Percentiles rank a stretch among this genome's conserved stretches.
These are phyloP conservation scores for Burhinus oedicnemus DNA, from an alignment of 2,113 vertebrate species.

Conservation along the genomic window DNA sequence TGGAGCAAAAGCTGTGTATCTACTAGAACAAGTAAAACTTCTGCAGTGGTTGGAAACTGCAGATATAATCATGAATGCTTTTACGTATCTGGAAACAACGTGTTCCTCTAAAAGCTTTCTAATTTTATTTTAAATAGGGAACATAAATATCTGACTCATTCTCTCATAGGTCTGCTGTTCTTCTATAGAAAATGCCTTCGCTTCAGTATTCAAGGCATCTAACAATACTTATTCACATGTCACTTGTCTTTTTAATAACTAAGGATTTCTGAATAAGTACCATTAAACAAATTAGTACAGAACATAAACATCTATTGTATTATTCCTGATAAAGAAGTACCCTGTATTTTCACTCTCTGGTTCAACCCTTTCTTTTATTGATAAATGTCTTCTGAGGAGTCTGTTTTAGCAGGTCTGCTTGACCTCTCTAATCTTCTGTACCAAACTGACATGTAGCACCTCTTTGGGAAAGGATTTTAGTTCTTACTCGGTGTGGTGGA, in stretches of 20 bases:
- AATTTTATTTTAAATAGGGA: conserved; percentile 28
- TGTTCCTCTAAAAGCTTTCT: conserved; percentile 38
- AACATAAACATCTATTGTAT: not conserved
- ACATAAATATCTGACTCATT: conserved; percentile 56
- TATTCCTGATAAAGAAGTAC: not conserved
- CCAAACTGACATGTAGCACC: not conserved
- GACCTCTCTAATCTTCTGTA: not conserved
- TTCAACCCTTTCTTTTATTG: not conserved
- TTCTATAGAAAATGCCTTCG: not conserved
- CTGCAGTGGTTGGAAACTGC: not conserved
- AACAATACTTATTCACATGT: not conserved
- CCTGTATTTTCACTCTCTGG: not conserved
- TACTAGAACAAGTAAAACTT: not conserved
- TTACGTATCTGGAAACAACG: not conserved
- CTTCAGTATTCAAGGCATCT: not conserved
- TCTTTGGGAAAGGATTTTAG: not conserved
- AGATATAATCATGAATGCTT: not conserved
- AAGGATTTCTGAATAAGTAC: not conserved
- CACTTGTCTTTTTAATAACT: not conserved
- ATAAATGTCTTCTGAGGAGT: not conserved
- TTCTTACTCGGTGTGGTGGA: not conserved
- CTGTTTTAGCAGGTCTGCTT: not conserved
- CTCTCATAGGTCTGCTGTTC: not conserved
- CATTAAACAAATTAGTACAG: conserved; percentile 1
- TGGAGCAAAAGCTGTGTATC: not conserved